phyloP scores from a whole-genome alignment of 2,888 invertebrate species.

The Lamellibrachia satsuma region DNA sequence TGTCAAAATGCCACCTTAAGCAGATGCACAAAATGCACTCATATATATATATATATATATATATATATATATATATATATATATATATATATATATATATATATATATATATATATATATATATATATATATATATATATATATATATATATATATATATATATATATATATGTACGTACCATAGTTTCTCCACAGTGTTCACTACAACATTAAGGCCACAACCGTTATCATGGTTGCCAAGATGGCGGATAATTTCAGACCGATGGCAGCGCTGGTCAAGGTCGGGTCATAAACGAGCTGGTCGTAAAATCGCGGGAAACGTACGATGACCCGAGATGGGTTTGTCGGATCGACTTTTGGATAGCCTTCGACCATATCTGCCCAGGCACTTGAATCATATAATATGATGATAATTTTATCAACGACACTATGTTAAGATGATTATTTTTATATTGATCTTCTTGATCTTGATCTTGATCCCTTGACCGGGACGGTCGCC shows the following conservation, averaged over 20 bases:
- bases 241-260: not conserved
- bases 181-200: not conserved
- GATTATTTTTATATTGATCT: not conserved
- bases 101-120: too few relatives aligned
- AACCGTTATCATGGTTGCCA: slow-evolving; percentile 17
- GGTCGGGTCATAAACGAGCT: not conserved
- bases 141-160: too few relatives aligned
- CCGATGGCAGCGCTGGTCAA: not conserved
- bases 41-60: too few relatives aligned
- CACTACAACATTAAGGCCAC: not conserved
- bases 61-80: too few relatives aligned
- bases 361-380: not conserved
- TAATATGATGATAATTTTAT: not conserved
- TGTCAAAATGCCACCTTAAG: too few relatives aligned
- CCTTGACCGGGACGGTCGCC: too few relatives aligned
- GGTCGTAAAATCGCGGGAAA: not conserved
- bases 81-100: too few relatives aligned
- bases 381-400: not conserved
- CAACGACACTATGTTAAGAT: not conserved
- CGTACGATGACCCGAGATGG: not conserved
- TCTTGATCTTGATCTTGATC: too few relatives aligned
- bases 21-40: too few relatives aligned
- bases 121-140: too few relatives aligned
- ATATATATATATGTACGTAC: not conserved
- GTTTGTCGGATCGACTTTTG: not conserved